phyloP scores from a whole-genome alignment of 2,888 invertebrate species.

The Drosophila nigritarsus region DNA sequence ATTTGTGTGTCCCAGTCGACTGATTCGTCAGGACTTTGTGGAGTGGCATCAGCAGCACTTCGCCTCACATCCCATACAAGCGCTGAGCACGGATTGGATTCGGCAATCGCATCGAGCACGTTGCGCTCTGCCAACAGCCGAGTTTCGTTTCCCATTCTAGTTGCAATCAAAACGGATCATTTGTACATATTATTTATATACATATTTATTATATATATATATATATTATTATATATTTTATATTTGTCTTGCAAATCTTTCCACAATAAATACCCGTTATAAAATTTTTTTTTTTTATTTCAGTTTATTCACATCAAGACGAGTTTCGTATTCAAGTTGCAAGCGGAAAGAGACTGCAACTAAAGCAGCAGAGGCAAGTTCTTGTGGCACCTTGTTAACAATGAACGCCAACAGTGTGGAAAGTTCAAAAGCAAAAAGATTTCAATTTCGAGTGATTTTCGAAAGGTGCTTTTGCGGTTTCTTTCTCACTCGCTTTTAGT shows the following conservation, averaged over 20 bases:
- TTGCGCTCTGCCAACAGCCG: constrained; percentile 12
- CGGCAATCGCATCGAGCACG: constrained; percentile 37
- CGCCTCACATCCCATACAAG: background rate
- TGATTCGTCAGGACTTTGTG: constrained; percentile 9
- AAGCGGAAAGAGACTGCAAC: constrained; percentile 19
- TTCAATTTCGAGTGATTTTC: background rate
- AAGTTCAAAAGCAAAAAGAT: background rate
- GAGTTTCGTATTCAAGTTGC: background rate
- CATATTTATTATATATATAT: background rate
- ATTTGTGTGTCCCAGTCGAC: constrained; percentile 16
- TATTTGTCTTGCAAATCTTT: background rate
- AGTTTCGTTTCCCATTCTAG: constrained; percentile 25
- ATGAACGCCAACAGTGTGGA: background rate
- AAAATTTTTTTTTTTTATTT: background rate
- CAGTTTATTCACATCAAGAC: constrained; percentile 26
- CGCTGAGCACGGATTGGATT: constrained; percentile 45
- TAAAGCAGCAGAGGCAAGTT: background rate
- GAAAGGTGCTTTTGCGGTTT: constrained; percentile 6
- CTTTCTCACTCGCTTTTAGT: constrained; percentile 1
- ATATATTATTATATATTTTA: no score
- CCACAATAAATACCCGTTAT: background rate
- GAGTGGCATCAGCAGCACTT: constrained; percentile 33
- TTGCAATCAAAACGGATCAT: background rate
- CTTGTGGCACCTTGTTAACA: background rate
- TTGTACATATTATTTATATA: background rate